Conservation (phyloP, 2,113 vertebrate genomes). For the Anthoscopus minutus region DNA sequence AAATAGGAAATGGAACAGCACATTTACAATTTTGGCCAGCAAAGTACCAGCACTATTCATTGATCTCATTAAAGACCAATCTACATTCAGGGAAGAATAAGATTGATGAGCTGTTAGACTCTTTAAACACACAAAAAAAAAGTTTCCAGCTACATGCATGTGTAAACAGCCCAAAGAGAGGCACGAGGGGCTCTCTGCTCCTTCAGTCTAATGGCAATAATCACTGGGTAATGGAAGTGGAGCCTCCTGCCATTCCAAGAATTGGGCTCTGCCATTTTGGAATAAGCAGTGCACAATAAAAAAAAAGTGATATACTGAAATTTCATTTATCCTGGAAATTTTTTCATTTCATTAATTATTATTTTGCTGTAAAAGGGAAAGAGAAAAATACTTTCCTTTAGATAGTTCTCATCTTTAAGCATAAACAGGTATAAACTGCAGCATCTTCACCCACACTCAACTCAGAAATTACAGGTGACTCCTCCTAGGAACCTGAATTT, state of each 20-base stretch:
- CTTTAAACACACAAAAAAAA: constrained; percentile 16
- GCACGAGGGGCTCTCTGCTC: not conserved
- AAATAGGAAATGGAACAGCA: constrained; percentile 56
- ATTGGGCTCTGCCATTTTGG: not conserved
- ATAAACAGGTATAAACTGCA: not conserved
- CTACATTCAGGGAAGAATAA: constrained; percentile 57
- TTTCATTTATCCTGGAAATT: not conserved
- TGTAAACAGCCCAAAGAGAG: not conserved
- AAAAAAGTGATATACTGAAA: not conserved
- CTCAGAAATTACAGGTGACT: accelerated
- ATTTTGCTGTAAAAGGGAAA: not conserved
- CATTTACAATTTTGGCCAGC: constrained; percentile 56
- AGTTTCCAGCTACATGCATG: not conserved
- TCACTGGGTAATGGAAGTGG: accelerated
- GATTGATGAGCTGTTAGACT: constrained; percentile 33
- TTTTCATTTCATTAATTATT: not conserved
- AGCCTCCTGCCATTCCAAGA: not conserved
- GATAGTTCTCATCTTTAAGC: not conserved
- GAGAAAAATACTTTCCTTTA: not conserved
- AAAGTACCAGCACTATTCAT: constrained; percentile 29
- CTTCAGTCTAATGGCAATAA: not conserved
- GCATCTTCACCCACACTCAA: not conserved
- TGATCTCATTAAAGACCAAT: constrained; percentile 66
- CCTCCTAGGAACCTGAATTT: not conserved
- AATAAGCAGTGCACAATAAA: not conserved